Conservation (phyloP, 2,888 invertebrate genomes). For the Mythimna ferrago region DNA sequence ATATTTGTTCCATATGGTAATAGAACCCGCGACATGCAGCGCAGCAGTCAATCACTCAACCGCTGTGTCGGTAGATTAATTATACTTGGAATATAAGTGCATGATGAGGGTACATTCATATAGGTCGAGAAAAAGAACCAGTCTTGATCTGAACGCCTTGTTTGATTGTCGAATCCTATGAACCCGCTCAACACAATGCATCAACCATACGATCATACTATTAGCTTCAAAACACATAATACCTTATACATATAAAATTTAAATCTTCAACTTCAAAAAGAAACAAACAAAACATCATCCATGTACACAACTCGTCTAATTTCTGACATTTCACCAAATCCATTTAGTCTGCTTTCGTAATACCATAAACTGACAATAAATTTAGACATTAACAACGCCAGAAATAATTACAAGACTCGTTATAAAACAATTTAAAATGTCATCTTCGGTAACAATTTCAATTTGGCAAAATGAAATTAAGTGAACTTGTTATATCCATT, state of each 20-base stretch:
- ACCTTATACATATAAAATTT: not conserved
- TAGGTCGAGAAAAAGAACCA: too few relatives aligned
- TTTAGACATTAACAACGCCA: constrained; percentile 50
- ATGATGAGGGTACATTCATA: too few relatives aligned
- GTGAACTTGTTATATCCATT: constrained; percentile 52
- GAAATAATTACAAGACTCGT: constrained; percentile 66
- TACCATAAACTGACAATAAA: constrained; percentile 55
- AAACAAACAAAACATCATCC: constrained; percentile 9
- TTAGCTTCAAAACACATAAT: not conserved
- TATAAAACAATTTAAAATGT: constrained; percentile 69
- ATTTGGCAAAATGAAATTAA: constrained; percentile 70
- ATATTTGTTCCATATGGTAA: too few relatives aligned
- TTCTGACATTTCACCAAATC: constrained; percentile 15
- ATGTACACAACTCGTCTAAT: not conserved
- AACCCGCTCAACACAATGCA: too few relatives aligned
- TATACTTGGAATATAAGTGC: too few relatives aligned
- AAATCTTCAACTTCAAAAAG: not conserved
- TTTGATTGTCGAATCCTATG: too few relatives aligned
- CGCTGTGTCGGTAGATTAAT: too few relatives aligned
- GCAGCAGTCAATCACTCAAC: too few relatives aligned
- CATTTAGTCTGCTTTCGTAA: constrained; percentile 24
- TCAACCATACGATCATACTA: too few relatives aligned
- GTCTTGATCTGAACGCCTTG: too few relatives aligned
- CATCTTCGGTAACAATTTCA: constrained; percentile 68
- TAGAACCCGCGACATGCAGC: too few relatives aligned